A percentile compares a stretch with the other conserved stretches of the same genome.
Evolutionary conservation across 2,888 invertebrate species (phyloP).

Genomic region (Halictus ligatus): DNA sequence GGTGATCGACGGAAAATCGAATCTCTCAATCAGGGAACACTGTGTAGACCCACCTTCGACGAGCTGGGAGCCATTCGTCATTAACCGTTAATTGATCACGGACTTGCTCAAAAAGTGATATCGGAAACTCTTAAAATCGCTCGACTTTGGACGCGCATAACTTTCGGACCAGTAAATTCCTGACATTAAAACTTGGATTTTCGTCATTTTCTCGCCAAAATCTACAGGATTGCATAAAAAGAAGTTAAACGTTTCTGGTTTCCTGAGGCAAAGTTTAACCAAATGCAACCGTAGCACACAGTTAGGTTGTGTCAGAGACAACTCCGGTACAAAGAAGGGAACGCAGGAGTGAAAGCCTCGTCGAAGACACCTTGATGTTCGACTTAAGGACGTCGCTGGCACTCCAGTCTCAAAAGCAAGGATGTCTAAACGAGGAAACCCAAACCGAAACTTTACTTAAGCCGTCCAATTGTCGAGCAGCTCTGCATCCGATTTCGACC

Average conservation of each 20-base stretch:
- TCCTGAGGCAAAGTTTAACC: too few species aligned
- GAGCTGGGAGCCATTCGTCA: background rate
- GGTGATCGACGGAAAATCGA: conserved; percentile 18
- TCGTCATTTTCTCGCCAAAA: too few species aligned
- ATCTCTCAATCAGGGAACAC: background rate
- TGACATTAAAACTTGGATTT: too few species aligned
- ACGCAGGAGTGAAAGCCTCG: background rate
- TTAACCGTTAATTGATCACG: background rate
- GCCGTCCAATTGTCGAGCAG: conserved; percentile 26
- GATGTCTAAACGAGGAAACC: conserved; percentile 2
- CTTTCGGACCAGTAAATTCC: too few species aligned
- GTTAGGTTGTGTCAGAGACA: background rate
- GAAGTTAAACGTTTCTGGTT: too few species aligned
- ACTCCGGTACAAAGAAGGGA: background rate
- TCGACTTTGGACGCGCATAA: too few species aligned
- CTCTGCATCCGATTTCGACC: conserved; percentile 15
- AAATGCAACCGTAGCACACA: background rate
- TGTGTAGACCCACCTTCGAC: background rate
- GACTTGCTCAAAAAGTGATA: background rate
- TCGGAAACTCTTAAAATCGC: too few species aligned
- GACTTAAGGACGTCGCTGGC: background rate
- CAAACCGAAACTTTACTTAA: conserved; percentile 25
- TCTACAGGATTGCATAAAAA: too few species aligned
- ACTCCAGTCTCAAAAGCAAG: background rate
- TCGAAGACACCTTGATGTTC: background rate